Evolutionary conservation across 2,113 vertebrate genomes (phyloP).

Genomic region (Phyllostomus hastatus): DNA sequence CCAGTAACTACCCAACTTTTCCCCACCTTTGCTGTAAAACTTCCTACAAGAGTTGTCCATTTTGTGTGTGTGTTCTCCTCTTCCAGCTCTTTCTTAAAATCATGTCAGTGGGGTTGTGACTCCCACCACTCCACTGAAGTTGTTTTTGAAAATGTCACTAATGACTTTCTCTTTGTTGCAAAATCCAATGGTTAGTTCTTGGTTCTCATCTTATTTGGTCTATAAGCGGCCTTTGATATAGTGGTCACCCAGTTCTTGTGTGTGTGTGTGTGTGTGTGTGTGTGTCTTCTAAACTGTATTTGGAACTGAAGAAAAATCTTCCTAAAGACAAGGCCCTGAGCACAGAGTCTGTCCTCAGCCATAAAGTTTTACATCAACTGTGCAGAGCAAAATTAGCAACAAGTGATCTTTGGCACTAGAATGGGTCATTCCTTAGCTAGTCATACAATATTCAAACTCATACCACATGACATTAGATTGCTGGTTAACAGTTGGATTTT

Average conservation of each 20-base stretch:
- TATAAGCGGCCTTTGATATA: neutral
- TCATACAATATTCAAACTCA: neutral
- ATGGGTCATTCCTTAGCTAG: neutral
- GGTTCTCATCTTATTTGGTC: neutral
- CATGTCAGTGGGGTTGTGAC: neutral
- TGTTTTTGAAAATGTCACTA: neutral
- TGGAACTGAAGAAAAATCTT: neutral
- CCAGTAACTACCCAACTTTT: neutral
- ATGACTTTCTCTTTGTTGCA: neutral
- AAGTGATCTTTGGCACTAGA: slow-evolving; percentile 32
- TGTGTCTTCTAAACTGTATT: slow-evolving; percentile 40
- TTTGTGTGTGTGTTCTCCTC: neutral
- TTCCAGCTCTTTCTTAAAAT: neutral
- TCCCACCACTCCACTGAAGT: neutral
- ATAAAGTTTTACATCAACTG: neutral
- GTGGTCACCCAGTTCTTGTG: neutral
- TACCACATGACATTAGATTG: neutral
- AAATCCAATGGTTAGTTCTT: neutral
- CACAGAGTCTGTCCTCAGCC: neutral
- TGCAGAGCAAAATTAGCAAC: slow-evolving; percentile 41
- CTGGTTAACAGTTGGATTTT: neutral
- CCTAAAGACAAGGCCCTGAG: neutral
- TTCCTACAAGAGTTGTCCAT: neutral
- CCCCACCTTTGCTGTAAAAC: neutral
- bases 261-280: no score